Conservation (phyloP, 1,140 invertebrate species). For the Ditylenchus dipsaci region DNA sequence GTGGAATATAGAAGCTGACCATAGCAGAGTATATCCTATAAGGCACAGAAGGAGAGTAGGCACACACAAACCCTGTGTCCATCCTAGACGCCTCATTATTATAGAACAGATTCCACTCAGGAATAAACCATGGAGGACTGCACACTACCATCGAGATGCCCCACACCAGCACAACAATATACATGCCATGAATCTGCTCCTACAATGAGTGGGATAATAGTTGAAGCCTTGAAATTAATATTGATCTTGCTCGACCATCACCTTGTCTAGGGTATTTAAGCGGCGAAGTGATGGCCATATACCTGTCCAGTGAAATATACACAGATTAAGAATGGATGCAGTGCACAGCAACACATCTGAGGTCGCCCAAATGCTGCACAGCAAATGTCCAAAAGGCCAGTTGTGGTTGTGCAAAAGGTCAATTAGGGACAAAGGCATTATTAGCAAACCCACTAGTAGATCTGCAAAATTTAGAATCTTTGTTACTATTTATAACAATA, state of each 20-base stretch:
- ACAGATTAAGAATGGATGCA: conserved; percentile 64
- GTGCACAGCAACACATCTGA: conserved; percentile 64
- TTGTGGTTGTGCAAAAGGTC: conserved; percentile 54
- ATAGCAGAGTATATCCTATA: conserved; percentile 57
- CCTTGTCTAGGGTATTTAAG: conserved; percentile 62
- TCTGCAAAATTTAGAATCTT: conserved; percentile 55
- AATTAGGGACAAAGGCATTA: conserved; percentile 62
- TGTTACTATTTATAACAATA: too few species aligned
- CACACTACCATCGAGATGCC: conserved; percentile 51
- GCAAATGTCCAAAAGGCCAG: conserved; percentile 61
- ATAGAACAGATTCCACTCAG: conserved; percentile 45
- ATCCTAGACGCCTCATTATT: conserved; percentile 2
- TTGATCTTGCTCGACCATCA: too few species aligned
- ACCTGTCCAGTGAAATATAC: conserved; percentile 63
- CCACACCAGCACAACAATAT: conserved; percentile 48
- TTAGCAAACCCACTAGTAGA: conserved; percentile 61
- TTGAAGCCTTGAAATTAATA: too few species aligned
- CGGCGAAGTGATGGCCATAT: conserved; percentile 63
- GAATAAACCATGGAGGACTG: conserved; percentile 55
- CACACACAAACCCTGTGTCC: conserved; percentile 33
- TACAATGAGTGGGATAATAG: too few species aligned
- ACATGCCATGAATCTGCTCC: conserved; percentile 52
- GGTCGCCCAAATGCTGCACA: conserved; percentile 63
- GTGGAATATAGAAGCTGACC: conserved; percentile 55
- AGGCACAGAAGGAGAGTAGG: conserved; percentile 53